These are phyloP conservation scores for Chrysemys picta DNA, from an alignment of 2,113 vertebrate genomes.

Conservation along the genomic window DNA sequence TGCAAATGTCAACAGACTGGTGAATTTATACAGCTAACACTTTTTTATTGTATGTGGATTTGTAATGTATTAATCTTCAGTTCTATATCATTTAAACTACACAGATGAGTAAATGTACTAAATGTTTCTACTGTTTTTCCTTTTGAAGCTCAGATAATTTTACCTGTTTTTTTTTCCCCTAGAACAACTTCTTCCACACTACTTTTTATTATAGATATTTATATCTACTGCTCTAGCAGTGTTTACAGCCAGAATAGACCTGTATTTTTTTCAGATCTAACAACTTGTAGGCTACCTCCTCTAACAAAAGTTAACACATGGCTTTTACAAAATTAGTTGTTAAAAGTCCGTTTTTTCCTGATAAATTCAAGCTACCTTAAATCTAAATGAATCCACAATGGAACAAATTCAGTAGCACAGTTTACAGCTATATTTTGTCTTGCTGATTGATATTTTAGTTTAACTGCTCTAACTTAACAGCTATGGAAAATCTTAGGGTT, in stretches of 20 bases:
- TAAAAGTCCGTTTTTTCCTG: neutral
- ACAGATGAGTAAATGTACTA: constrained; percentile 80
- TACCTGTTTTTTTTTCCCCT: constrained; percentile 16
- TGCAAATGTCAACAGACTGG: constrained; percentile 73
- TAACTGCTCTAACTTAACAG: neutral
- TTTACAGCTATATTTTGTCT: constrained; percentile 13
- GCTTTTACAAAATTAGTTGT: constrained; percentile 15
- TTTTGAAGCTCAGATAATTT: constrained; percentile 70
- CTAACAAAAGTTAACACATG: constrained; percentile 43
- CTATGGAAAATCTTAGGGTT: constrained; percentile 28
- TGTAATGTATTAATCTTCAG: constrained; percentile 75
- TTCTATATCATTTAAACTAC: constrained; percentile 79
- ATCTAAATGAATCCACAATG: neutral
- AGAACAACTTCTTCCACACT: constrained; percentile 57
- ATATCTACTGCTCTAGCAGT: constrained; percentile 70
- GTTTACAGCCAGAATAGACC: constrained; percentile 80
- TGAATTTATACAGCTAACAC: constrained; percentile 76
- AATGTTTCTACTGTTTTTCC: constrained; percentile 75
- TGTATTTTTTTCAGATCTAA: constrained; percentile 66
- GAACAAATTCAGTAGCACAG: constrained; percentile 14
- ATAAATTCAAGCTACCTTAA: neutral
- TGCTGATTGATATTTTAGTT: constrained; percentile 37
- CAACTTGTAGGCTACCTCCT: constrained; percentile 78
- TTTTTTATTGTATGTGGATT: constrained; percentile 78
- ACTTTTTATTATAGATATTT: constrained; percentile 70